phyloP scores from a whole-genome alignment of 2,888 invertebrate species.

The Apotomis turbidana region DNA sequence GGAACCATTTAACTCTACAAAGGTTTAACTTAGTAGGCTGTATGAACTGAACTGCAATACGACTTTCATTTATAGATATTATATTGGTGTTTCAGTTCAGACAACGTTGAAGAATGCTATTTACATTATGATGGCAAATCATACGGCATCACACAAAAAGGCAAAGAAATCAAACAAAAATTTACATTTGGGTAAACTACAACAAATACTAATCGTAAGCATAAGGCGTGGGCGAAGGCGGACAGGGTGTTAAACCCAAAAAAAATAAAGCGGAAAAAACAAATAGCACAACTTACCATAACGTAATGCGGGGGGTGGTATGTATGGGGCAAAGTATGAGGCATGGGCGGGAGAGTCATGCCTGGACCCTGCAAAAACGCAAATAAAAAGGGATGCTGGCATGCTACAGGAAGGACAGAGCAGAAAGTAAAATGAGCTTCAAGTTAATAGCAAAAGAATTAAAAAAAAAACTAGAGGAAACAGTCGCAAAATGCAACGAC shows the following conservation, averaged over 20 bases:
- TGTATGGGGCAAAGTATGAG: slow-evolving; percentile 82
- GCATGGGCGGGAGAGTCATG: slow-evolving; percentile 80
- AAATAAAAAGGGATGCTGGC: slow-evolving; percentile 69
- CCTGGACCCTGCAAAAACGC: slow-evolving; percentile 82
- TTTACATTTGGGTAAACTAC: slow-evolving; percentile 11
- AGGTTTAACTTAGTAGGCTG: no score
- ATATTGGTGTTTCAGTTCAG: no score
- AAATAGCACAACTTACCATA: slow-evolving; percentile 75
- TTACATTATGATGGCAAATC: no score
- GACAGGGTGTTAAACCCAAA: slow-evolving; percentile 43
- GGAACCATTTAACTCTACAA: no score
- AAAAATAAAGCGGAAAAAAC: slow-evolving; percentile 47
- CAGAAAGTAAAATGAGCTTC: slow-evolving; percentile 42
- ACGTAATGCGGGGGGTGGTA: slow-evolving; percentile 83
- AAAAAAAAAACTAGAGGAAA: slow-evolving; percentile 31
- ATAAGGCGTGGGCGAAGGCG: slow-evolving; percentile 43
- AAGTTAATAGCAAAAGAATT: slow-evolving; percentile 38
- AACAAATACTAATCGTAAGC: slow-evolving; percentile 44
- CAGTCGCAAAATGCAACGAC: slow-evolving; percentile 41
- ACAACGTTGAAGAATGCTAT: no score
- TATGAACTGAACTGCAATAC: no score
- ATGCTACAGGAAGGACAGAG: slow-evolving; percentile 66
- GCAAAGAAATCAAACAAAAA: background rate
- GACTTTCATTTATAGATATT: no score
- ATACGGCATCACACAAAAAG: no score